Evolutionary conservation across 2,888 invertebrate species (phyloP), one percentile per base, ranked within the genome.

Genomic region (Mesorhabditis sp.): DNA sequence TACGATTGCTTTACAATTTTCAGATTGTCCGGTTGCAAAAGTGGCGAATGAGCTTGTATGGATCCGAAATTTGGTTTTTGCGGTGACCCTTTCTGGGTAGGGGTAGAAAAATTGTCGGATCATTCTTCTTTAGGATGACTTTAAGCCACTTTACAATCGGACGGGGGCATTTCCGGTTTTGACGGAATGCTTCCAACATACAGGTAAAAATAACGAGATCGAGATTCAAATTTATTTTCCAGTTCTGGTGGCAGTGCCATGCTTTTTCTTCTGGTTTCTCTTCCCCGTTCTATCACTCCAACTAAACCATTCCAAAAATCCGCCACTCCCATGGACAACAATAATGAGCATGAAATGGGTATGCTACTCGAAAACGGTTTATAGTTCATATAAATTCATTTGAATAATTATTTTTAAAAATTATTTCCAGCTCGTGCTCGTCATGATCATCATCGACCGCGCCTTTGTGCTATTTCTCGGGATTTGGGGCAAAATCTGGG

Each of bases 261-360:
- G 76, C 4, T 50, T 75, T 5, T 82, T 82, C 68, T 81, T 81
- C 72, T 80, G 84, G 76, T 42, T 83, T 4, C 70, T 80, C 4
- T 63, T 74, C 4, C 84, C 83, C 13, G 73, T 81, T 6, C 72
- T 84, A 1, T 74, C 79, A 7, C 67, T 82, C 67, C 82, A 83
- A 70, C 63, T 78, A 5, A 68, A 70, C 62, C 65, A 71, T 5
- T 76, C 75, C 41, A 66, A 75, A 41, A 45, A 67, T 7, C 69
- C 74, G 6, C 65, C 74, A 4, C 72, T 83, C 5, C 81, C 81
- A 68, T 80, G 80, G 76, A 78, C 81, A 2, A 77, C 75, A 4
- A 62, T 82, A n/a, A 76, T 78, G 74, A 78, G 78, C 69, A 74
- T 80, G 71, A 81, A 81, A 79, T 77, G 78, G 74, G 81, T 82